Conservation (phyloP, 1,140 invertebrate species). For the Hermatobates lingyangjiaoensis region DNA sequence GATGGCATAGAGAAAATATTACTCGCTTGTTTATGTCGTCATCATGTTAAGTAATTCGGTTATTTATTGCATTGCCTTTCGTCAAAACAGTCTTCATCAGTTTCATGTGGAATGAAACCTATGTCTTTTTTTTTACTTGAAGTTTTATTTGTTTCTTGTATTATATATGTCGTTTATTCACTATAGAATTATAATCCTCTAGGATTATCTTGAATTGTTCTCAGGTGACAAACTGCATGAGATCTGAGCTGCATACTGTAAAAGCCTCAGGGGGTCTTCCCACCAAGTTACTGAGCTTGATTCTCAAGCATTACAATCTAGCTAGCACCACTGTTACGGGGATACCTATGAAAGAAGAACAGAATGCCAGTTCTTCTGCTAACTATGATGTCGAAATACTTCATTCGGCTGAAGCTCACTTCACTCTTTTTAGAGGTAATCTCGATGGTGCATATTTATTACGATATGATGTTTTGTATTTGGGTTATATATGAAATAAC, state of each 20-base stretch:
- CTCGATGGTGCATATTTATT: slow-evolving; percentile 1
- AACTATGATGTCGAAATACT: slow-evolving; percentile 97
- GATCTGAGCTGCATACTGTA: slow-evolving; percentile 27
- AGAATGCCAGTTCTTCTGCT: slow-evolving; percentile 90
- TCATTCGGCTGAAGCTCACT: slow-evolving; percentile 67
- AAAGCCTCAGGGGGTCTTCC: slow-evolving; percentile 31
- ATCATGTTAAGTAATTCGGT: too few species aligned
- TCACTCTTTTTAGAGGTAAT: slow-evolving; percentile 44
- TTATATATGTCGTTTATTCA: not conserved
- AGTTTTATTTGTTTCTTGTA: not conserved
- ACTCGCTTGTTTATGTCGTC: too few species aligned
- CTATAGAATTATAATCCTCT: not conserved
- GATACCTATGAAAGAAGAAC: slow-evolving; percentile 98
- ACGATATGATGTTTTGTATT: not conserved
- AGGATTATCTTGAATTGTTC: not conserved
- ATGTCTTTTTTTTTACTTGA: not conserved
- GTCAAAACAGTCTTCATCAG: not conserved
- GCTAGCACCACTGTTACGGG: slow-evolving; percentile 90
- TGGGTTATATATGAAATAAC: too few species aligned
- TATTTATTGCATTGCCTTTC: too few species aligned
- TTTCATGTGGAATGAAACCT: not conserved
- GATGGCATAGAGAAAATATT: too few species aligned
- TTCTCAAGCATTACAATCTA: slow-evolving; percentile 73
- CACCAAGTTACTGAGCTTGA: slow-evolving; percentile 49
- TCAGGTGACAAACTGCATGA: slow-evolving; percentile 10